A percentile compares a stretch with the other conserved stretches of the same genome.
Conservation (phyloP, 2,888 invertebrate genomes). For the Drosophila neonasuta region DNA sequence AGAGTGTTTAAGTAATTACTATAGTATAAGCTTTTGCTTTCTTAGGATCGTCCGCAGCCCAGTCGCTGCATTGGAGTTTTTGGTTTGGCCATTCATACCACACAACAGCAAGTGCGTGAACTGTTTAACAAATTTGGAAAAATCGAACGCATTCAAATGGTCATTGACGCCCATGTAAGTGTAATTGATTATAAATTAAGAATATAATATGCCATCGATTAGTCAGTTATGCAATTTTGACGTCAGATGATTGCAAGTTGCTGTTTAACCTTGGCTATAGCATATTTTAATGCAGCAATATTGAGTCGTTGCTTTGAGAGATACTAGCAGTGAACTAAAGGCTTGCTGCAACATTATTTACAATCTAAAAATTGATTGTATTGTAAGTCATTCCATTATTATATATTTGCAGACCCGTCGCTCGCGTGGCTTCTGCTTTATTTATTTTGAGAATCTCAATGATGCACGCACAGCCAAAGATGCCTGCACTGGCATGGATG, state of each 20-base stretch:
- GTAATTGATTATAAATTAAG: rapidly evolving
- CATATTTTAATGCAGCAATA: constrained; percentile 51
- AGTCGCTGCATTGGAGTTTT: constrained; percentile 96
- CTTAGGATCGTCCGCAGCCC: constrained; percentile 86
- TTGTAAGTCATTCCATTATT: neutral
- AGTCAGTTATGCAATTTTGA: constrained; percentile 10
- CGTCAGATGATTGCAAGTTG: constrained; percentile 8
- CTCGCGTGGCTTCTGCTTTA: constrained; percentile 98
- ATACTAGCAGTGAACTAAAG: constrained; percentile 72
- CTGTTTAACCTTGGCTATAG: constrained; percentile 48
- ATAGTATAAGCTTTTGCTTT: neutral
- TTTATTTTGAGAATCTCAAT: constrained; percentile 93
- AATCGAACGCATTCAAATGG: constrained; percentile 95
- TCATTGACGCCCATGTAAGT: constrained; percentile 92
- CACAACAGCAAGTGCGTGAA: constrained; percentile 94
- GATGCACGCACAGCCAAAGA: constrained; percentile 97
- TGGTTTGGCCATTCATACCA: constrained; percentile 95
- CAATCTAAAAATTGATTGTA: neutral
- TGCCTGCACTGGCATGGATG: constrained; percentile 95
- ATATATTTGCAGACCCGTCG: constrained; percentile 88
- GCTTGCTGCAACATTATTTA: constrained; percentile 73
- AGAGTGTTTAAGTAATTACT: neutral
- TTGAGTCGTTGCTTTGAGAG: constrained; percentile 56
- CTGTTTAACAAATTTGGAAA: constrained; percentile 96
- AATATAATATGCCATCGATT: constrained; percentile 15